phyloP scores from a whole-genome alignment of 2,113 vertebrate species.

The Ammodramus savannarum region DNA sequence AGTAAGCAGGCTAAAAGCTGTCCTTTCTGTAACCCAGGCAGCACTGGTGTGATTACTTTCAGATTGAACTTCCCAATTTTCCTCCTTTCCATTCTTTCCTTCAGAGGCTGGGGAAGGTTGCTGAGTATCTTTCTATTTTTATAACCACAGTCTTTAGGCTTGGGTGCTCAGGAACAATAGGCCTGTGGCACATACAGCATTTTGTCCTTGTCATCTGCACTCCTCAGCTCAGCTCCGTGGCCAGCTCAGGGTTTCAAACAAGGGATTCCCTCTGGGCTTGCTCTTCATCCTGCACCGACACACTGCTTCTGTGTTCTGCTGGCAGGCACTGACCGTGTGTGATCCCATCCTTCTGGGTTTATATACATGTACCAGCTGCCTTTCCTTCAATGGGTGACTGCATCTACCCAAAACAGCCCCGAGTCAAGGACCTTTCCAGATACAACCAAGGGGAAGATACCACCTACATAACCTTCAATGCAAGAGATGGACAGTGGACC shows the following conservation, averaged over 20 bases:
- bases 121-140: background rate
- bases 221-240: background rate
- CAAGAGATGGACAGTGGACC: background rate
- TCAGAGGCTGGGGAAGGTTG: background rate
- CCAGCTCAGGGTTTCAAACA: background rate
- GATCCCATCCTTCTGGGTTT: background rate
- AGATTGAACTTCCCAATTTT: background rate
- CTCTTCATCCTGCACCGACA: background rate
- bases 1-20: background rate
- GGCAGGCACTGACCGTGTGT: background rate
- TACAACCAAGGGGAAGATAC: background rate
- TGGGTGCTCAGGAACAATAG: background rate
- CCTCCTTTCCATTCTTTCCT: background rate
- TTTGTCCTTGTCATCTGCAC: background rate
- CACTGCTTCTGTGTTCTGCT: background rate
- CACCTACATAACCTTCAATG: background rate
- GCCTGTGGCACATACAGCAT: rapidly evolving
- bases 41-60: background rate
- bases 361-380: background rate
- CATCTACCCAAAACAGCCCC: background rate
- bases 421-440: background rate
- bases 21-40: background rate
- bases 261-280: background rate
- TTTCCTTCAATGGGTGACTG: background rate
- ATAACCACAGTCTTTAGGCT: background rate